Evolutionary conservation across 2,797 vertebrate genomes (phyloP).

Genomic region (Bovichtus variegatus): DNA sequence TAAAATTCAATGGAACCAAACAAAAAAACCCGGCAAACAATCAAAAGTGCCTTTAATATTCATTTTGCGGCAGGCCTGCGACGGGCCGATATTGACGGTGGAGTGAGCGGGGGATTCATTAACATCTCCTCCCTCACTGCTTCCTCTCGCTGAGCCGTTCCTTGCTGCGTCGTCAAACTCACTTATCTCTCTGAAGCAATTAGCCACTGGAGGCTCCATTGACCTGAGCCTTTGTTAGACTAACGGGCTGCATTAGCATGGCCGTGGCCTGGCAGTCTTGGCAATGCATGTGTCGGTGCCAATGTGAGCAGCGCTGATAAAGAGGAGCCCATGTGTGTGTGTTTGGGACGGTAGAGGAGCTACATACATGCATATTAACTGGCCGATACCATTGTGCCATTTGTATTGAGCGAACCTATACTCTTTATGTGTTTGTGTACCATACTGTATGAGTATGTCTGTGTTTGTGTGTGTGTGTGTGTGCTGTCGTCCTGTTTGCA

Average conservation of each 20-base stretch:
- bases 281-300: slow-evolving; percentile 69
- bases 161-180: slow-evolving; percentile 81
- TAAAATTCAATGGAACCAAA: slow-evolving; percentile 79
- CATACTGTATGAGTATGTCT: neutral
- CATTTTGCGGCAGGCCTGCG: slow-evolving; percentile 75
- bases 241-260: slow-evolving; percentile 80
- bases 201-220: slow-evolving; percentile 83
- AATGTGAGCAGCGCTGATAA: slow-evolving; percentile 82
- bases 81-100: slow-evolving; percentile 79
- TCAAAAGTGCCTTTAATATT: slow-evolving; percentile 82
- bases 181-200: slow-evolving; percentile 86
- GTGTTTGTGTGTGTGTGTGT: slow-evolving; percentile 3
- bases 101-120: slow-evolving; percentile 80
- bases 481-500: slow-evolving; percentile 20
- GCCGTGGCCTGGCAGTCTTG: slow-evolving; percentile 71
- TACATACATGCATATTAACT: slow-evolving; percentile 54
- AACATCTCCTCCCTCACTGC: slow-evolving; percentile 75
- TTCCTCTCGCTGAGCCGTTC: slow-evolving; percentile 66
- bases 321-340: slow-evolving; percentile 39
- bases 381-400: slow-evolving; percentile 14
- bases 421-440: slow-evolving; percentile 14
- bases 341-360: slow-evolving; percentile 13
- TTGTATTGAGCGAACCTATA: slow-evolving; percentile 15
- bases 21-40: slow-evolving; percentile 65
- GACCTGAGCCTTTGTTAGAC: slow-evolving; percentile 83